A percentile compares a stretch with the other conserved stretches of the same genome.
Conservation (phyloP, 2,888 invertebrate genomes). For the Caenorhabditis virilis region DNA sequence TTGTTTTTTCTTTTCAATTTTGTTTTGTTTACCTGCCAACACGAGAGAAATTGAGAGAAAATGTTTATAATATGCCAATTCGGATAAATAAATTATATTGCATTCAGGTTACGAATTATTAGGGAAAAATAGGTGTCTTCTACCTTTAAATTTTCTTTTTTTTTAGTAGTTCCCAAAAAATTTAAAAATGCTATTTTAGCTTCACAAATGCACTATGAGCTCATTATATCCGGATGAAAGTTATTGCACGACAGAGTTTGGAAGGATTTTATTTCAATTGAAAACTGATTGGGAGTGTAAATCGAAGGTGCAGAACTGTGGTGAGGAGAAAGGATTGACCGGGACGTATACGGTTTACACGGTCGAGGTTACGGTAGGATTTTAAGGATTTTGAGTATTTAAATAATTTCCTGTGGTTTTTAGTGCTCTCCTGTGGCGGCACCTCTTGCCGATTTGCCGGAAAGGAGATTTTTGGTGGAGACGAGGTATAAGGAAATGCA, state of each 20-base stretch:
- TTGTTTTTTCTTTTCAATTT: constrained; percentile 5
- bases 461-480: constrained; percentile 20
- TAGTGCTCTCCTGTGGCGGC: constrained; percentile 12
- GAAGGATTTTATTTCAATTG: constrained; percentile 38
- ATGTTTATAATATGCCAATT: too few relatives aligned
- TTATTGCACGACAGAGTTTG: constrained; percentile 47
- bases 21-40: constrained; percentile 1
- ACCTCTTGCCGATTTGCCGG: constrained; percentile 10
- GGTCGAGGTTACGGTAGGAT: constrained; percentile 26
- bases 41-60: too few relatives aligned
- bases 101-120: too few relatives aligned
- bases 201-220: constrained; percentile 44
- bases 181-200: too few relatives aligned
- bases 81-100: too few relatives aligned
- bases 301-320: constrained; percentile 13
- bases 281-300: constrained; percentile 37
- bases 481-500: constrained; percentile 44
- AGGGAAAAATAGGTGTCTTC: too few relatives aligned
- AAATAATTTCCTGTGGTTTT: neutral
- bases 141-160: too few relatives aligned
- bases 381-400: neutral
- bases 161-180: too few relatives aligned
- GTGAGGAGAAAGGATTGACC: constrained; percentile 30
- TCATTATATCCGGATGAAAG: constrained; percentile 49
- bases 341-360: constrained; percentile 38